Conservation (phyloP, 2,797 vertebrate genomes). For the Oryzias sinensis region DNA sequence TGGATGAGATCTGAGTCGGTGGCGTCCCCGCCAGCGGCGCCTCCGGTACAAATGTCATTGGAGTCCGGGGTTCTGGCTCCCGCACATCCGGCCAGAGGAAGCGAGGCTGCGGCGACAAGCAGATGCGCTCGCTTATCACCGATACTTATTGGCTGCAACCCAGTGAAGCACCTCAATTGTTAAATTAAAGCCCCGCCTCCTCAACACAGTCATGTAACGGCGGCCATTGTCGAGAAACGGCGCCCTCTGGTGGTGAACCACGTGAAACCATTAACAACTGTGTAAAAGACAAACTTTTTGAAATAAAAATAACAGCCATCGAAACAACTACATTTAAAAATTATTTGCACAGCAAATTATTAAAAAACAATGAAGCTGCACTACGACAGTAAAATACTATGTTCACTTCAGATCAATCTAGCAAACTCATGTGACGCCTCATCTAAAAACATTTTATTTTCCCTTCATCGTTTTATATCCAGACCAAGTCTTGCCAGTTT, state of each 20-base stretch:
- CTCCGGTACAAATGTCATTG: constrained; percentile 44
- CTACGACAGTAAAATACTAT: too few relatives aligned
- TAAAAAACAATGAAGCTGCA: too few relatives aligned
- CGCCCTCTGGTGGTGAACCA: constrained; percentile 44
- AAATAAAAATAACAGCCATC: too few relatives aligned
- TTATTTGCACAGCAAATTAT: too few relatives aligned
- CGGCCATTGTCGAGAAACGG: constrained; percentile 29
- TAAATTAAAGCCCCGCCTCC: constrained; percentile 74
- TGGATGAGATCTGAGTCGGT: constrained; percentile 50
- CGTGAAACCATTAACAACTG: background rate
- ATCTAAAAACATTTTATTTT: too few relatives aligned
- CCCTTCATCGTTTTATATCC: too few relatives aligned
- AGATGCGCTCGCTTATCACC: constrained; percentile 34
- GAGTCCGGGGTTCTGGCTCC: constrained; percentile 32
- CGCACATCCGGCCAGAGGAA: constrained; percentile 11
- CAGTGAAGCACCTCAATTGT: constrained; percentile 62
- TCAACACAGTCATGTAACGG: constrained; percentile 64
- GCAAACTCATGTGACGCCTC: too few relatives aligned
- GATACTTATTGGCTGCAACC: constrained; percentile 58
- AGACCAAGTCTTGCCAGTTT: too few relatives aligned
- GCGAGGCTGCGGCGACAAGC: constrained; percentile 13
- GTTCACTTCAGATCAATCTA: too few relatives aligned
- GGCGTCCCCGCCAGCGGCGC: constrained; percentile 36
- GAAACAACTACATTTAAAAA: too few relatives aligned
- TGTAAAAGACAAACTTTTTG: too few relatives aligned